Percentiles rank a stretch among this genome's conserved stretches.
phyloP scores from a whole-genome alignment of 1,140 invertebrate genomes.

The Lasioglossum baleicum region DNA sequence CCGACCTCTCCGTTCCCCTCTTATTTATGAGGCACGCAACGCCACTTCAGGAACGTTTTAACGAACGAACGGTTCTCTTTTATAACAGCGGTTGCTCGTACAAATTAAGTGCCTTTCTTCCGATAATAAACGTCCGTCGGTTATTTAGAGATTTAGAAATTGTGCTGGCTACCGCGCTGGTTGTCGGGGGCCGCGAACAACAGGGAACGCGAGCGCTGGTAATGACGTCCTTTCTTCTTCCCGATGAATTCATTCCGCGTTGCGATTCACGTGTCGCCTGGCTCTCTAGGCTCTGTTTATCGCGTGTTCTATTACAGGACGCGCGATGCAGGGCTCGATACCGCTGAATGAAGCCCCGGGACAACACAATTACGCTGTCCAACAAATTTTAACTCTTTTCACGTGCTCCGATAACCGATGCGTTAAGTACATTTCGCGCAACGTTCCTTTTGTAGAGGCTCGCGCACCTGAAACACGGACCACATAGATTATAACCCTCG shows the following conservation, averaged over 20 bases:
- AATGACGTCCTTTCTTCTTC: constrained; percentile 17
- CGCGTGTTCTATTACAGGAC: not conserved
- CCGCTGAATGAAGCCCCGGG: no score
- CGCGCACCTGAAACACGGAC: no score
- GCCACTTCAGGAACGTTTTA: constrained; percentile 55
- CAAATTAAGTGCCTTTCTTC: constrained; percentile 67
- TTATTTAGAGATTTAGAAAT: constrained; percentile 68
- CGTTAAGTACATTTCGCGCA: no score
- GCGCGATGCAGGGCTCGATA: not conserved
- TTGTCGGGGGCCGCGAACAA: not conserved
- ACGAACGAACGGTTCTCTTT: constrained; percentile 61
- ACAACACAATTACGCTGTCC: no score
- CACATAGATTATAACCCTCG: no score
- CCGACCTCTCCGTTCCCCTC: constrained; percentile 42
- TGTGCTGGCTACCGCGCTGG: constrained; percentile 30
- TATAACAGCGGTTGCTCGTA: constrained; percentile 56
- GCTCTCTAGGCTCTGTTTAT: constrained; percentile 7
- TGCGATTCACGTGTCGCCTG: constrained; percentile 17
- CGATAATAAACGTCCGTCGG: constrained; percentile 62
- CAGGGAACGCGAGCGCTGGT: not conserved
- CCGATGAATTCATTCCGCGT: constrained; percentile 2
- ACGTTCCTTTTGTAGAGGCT: no score
- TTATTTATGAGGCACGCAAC: constrained; percentile 65
- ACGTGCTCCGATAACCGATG: no score
- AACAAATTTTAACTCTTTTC: no score